Conservation (phyloP, 2,113 vertebrate species). For the Ariopsis seemanni region DNA sequence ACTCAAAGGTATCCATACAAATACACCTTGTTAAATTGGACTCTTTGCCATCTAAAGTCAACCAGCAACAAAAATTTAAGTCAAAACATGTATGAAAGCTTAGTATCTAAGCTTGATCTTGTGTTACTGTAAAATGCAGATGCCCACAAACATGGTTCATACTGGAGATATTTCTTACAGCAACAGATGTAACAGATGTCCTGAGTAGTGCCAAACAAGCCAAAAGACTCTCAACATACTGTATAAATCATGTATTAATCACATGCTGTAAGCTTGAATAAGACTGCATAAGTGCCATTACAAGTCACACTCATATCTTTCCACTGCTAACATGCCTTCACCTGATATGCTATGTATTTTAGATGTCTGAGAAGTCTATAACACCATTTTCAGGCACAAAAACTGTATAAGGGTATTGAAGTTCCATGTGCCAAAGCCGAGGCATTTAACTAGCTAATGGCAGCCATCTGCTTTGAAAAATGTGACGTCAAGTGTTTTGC, state of each 20-base stretch:
- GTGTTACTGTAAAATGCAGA: neutral
- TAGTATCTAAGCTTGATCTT: neutral
- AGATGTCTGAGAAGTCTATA: neutral
- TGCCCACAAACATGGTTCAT: neutral
- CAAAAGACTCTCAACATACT: neutral
- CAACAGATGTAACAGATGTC: neutral
- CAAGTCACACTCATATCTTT: neutral
- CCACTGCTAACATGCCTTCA: neutral
- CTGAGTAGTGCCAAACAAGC: neutral
- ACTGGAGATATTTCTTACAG: neutral
- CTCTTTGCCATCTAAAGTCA: neutral
- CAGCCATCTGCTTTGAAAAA: constrained; percentile 34
- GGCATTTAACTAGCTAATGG: constrained; percentile 16
- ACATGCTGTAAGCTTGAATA: neutral
- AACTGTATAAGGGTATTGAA: neutral
- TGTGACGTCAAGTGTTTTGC: constrained; percentile 24
- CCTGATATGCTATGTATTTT: neutral
- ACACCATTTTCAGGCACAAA: neutral
- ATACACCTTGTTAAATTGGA: neutral
- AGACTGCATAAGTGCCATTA: neutral
- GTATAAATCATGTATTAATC: neutral
- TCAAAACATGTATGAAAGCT: neutral
- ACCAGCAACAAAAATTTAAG: neutral
- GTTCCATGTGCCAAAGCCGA: neutral
- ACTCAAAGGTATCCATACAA: neutral